These are phyloP conservation scores for Platyura marginata DNA, from an alignment of 1,140 invertebrate genomes.

Conservation along the genomic window DNA sequence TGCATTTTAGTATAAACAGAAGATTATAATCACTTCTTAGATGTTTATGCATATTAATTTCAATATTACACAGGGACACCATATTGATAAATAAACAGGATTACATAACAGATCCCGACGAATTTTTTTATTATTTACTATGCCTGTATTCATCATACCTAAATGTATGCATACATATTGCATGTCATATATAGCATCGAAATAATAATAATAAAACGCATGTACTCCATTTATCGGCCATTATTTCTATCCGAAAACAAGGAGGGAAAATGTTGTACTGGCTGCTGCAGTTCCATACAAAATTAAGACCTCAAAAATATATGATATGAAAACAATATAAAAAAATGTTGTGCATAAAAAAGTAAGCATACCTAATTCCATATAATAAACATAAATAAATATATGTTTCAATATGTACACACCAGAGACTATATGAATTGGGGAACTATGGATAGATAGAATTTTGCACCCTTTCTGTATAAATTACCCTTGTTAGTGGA, in stretches of 20 bases:
- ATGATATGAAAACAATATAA: not conserved
- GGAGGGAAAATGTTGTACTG: not conserved
- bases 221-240: not conserved
- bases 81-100: no score
- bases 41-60: no score
- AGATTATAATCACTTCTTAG: no score
- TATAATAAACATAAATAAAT: not conserved
- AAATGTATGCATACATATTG: no score
- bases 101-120: no score
- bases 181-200: no score
- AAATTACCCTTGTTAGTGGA: not conserved
- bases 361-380: not conserved
- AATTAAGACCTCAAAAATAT: not conserved
- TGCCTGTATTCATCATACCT: no score
- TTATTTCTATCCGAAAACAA: not conserved
- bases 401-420: not conserved
- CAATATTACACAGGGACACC: no score
- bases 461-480: not conserved
- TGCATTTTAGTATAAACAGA: no score
- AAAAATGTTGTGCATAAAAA: not conserved
- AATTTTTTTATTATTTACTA: no score
- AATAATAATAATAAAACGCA: no score
- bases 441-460: no score
- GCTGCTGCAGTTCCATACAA: not conserved
- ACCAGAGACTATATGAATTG: not conserved